Percentiles rank a stretch among this genome's conserved stretches.
These are phyloP conservation scores for Eospalax fontanierii DNA, from an alignment of 2,797 vertebrate species.

Conservation along the genomic window DNA sequence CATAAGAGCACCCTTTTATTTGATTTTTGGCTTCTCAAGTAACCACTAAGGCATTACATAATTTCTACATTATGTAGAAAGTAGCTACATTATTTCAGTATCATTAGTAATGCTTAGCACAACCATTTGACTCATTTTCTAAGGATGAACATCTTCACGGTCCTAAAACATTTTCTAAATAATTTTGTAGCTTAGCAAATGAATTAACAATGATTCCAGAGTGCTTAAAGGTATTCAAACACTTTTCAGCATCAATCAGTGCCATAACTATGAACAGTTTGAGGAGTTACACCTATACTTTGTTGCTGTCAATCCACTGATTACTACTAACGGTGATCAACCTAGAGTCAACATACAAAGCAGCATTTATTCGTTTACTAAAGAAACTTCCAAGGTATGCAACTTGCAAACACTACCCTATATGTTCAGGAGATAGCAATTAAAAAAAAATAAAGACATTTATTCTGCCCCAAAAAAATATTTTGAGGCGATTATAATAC, in stretches of 20 bases:
- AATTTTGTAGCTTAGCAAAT: constrained; percentile 61
- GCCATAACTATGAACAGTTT: constrained; percentile 17
- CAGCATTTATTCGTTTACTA: constrained; percentile 37
- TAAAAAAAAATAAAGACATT: neutral
- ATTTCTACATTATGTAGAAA: too few species aligned
- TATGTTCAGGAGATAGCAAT: neutral
- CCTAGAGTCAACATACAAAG: constrained; percentile 28
- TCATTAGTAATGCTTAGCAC: constrained; percentile 11
- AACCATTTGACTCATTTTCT: constrained; percentile 57
- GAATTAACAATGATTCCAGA: constrained; percentile 58
- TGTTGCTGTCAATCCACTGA: constrained; percentile 22
- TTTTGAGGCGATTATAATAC: constrained; percentile 36
- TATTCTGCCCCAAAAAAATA: constrained; percentile 21
- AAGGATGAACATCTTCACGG: constrained; percentile 51
- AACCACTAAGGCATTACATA: constrained; percentile 38
- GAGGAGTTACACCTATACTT: neutral
- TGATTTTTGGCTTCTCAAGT: constrained; percentile 42
- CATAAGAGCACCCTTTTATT: constrained; percentile 23
- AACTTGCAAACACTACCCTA: constrained; percentile 56
- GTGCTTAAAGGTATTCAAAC: constrained; percentile 49
- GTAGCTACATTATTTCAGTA: constrained; percentile 28
- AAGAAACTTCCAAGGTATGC: constrained; percentile 26
- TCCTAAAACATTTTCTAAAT: constrained; percentile 55
- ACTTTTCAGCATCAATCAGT: constrained; percentile 34
- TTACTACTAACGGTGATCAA: constrained; percentile 58